Evolutionary conservation across 2,797 vertebrate genomes (phyloP), one percentile per base, ranked within the genome.

Genomic region (Tolypeutes matacus): DNA sequence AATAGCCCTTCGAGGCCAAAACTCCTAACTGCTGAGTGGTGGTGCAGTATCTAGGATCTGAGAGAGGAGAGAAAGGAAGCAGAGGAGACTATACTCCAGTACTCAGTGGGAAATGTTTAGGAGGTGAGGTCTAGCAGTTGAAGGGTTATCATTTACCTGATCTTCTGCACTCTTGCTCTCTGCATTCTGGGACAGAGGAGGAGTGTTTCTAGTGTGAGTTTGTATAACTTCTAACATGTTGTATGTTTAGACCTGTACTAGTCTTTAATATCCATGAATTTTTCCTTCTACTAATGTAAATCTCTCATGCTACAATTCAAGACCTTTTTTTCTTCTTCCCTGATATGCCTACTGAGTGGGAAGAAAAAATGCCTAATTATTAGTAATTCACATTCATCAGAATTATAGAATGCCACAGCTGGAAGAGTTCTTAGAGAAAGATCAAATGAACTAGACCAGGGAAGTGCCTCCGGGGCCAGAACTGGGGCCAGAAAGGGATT

Each of bases 401-500:
- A 88, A 97, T 92, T 81, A 76, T 13, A 58, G 90, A 94, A 92
- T 58, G 23, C 14, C 69, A 72, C 34, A 83, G 92, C 69, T 93
- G 53, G 90, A 94, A 92, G 92, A 78, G n/a, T 11, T 85, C 93
- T 94, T 85, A 86, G 78, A 88, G 39, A 65, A 95, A 89, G 72
- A 51, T 53, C 60, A 34, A 69, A 92, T 81, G 84, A 91, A 89
- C 73, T 27, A 34, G 86, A 83, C 23, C 21, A 90, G 67, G 12
- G 76, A 67, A 83, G 27, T 34, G 58, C 34, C 85, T 73, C 18
- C 5, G 36, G 84, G 60, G 62, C 67, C 25, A 88, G 84, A 58
- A 72, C 25, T 51, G 58, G 82, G 85, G 75, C 58, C 51, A 62
- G 77, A 78, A 9, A 88, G 51, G 53, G 42, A 49, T 70, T 90